Evolutionary conservation across 1,140 invertebrate species (phyloP).

Genomic region (Nephotettix cincticeps): DNA sequence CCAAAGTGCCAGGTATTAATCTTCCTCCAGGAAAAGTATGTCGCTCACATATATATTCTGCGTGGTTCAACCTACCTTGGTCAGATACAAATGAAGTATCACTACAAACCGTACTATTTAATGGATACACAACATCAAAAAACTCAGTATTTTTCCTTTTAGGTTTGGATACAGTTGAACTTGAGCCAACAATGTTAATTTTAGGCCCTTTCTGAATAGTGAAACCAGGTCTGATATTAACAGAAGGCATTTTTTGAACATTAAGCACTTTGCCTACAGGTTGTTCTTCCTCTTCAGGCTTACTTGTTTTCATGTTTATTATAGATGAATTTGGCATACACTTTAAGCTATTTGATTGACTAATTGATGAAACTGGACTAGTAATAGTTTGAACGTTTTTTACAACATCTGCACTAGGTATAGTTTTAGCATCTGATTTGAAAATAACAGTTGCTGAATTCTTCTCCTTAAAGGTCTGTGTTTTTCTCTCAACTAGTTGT

Average conservation of each 20-base stretch:
- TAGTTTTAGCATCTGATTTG: constrained; percentile 3
- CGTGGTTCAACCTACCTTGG: not conserved
- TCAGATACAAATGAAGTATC: not conserved
- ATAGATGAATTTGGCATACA: not conserved
- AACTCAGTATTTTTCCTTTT: constrained; percentile 14
- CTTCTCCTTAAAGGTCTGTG: not conserved
- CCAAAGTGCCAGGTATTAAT: not conserved
- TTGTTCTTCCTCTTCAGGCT: not conserved
- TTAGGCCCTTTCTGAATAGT: not conserved
- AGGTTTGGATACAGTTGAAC: not conserved
- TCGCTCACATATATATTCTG: not conserved
- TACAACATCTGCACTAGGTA: not conserved
- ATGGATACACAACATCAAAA: constrained; percentile 10
- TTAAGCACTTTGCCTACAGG: not conserved
- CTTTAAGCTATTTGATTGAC: not conserved
- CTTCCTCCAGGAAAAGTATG: not conserved
- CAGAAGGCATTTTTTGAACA: constrained; percentile 3
- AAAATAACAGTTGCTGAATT: constrained; percentile 9
- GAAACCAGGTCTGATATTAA: not conserved
- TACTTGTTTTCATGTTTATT: constrained; percentile 1
- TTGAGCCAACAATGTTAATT: not conserved
- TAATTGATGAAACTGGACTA: not conserved
- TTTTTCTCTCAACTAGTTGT: not conserved
- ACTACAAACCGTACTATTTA: not conserved
- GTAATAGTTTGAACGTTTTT: not conserved